Evolutionary conservation across 2,113 vertebrate genomes (phyloP).

Genomic region (Dolichallabes microphthalmus): DNA sequence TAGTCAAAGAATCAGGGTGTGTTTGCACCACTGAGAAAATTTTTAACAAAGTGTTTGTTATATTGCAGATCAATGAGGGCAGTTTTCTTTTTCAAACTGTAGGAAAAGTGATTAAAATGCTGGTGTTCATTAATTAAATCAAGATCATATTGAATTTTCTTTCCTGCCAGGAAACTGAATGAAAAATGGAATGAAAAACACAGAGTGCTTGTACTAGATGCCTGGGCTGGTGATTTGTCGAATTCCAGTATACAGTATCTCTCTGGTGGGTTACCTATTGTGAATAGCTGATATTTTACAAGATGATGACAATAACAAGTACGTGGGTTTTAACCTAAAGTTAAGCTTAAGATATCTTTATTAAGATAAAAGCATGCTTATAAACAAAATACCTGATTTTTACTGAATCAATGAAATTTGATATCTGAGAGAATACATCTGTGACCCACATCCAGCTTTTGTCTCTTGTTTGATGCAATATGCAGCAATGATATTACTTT

Average conservation of each 20-base stretch:
- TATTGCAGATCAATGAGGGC: not conserved
- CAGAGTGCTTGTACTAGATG: not conserved
- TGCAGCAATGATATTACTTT: not conserved
- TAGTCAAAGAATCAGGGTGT: not conserved
- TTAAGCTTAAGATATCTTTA: not conserved
- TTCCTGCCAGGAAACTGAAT: not conserved
- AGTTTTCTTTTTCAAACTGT: not conserved
- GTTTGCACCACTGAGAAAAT: not conserved
- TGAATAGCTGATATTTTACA: not conserved
- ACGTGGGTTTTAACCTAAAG: not conserved
- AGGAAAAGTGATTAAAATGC: not conserved
- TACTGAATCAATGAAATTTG: not conserved
- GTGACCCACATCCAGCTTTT: not conserved
- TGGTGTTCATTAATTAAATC: not conserved
- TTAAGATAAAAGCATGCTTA: not conserved
- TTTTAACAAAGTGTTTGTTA: not conserved
- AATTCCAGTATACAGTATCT: not conserved
- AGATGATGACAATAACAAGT: not conserved
- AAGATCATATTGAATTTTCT: not conserved
- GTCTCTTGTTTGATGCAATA: conserved; percentile 1
- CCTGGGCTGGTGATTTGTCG: not conserved
- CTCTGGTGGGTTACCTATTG: not conserved
- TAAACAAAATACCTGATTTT: not conserved
- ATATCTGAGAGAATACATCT: not conserved
- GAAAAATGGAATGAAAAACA: not conserved